A percentile compares a stretch with the other conserved stretches of the same genome.
phyloP scores from a whole-genome alignment of 2,888 invertebrate species.

The Chloromyia formosa region DNA sequence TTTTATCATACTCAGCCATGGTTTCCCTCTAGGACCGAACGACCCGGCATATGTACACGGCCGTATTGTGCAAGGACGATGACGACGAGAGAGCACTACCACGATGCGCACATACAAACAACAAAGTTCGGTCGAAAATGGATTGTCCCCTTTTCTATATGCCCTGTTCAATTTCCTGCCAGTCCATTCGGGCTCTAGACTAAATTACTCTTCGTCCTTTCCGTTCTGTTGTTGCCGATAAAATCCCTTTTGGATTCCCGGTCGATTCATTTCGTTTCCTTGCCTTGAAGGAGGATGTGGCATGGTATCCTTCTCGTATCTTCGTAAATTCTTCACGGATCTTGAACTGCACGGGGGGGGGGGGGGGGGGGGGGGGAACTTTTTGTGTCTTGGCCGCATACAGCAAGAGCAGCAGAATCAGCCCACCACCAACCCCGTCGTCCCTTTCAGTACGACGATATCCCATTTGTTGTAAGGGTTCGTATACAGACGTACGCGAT shows the following conservation, averaged over 20 bases:
- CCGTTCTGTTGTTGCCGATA: background rate
- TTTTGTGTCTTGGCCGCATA: too few relatives aligned
- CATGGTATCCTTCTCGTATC: background rate
- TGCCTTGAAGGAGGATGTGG: too few relatives aligned
- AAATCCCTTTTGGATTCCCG: background rate
- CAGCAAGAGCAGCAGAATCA: too few relatives aligned
- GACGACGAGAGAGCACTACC: background rate
- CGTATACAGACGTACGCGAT: background rate
- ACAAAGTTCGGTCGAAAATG: background rate
- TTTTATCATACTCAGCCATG: background rate
- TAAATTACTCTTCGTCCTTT: constrained; percentile 20
- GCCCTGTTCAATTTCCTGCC: constrained; percentile 10
- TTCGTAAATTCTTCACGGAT: background rate
- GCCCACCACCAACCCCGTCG: too few relatives aligned
- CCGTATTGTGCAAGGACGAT: too few relatives aligned
- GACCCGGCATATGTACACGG: too few relatives aligned
- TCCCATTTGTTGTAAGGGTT: background rate
- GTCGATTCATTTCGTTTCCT: background rate
- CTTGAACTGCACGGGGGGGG: too few relatives aligned
- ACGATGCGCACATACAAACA: background rate
- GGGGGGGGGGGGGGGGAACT: too few relatives aligned
- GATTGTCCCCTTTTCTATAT: background rate
- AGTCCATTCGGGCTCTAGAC: background rate
- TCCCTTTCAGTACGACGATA: background rate
- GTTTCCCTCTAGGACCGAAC: background rate